Evolutionary conservation across 2,797 vertebrate species (phyloP).

Genomic region (Acestrorhynchus altus): DNA sequence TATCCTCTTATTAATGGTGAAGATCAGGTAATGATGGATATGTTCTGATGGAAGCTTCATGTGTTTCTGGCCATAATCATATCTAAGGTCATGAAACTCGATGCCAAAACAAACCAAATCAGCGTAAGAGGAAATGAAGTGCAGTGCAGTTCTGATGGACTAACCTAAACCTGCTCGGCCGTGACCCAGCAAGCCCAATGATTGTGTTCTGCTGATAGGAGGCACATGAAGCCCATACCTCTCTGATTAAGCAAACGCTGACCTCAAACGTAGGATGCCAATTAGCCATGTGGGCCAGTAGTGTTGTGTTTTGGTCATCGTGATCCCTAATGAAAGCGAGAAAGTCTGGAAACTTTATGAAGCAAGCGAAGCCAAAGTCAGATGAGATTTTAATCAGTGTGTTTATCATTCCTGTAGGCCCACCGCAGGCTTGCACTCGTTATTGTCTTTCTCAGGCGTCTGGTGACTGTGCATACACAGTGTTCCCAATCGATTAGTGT

Average conservation of each 20-base stretch:
- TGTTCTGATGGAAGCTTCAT: neutral
- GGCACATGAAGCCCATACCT: neutral
- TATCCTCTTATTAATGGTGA: neutral
- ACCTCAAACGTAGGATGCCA: neutral
- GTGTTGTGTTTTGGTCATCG: constrained; percentile 12
- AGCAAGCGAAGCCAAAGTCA: neutral
- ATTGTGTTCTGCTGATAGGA: neutral
- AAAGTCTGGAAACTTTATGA: constrained; percentile 22
- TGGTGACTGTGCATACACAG: neutral
- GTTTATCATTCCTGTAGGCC: constrained; percentile 6
- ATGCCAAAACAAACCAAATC: neutral
- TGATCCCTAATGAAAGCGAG: constrained; percentile 12
- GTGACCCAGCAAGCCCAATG: neutral
- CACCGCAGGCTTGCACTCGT: neutral
- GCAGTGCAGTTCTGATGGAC: neutral
- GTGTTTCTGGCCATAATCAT: neutral
- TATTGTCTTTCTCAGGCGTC: constrained; percentile 1
- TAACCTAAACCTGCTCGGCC: neutral
- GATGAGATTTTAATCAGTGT: constrained; percentile 28
- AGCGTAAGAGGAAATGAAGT: neutral
- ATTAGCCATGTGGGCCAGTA: constrained; percentile 8
- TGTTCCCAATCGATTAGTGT: neutral
- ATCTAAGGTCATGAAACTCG: neutral
- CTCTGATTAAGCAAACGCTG: constrained; percentile 11
- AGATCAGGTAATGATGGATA: constrained; percentile 3